Percentiles rank a stretch among this genome's conserved stretches.
Evolutionary conservation across 2,888 invertebrate species (phyloP).

Genomic region (Dryocosmus kuriphilus): DNA sequence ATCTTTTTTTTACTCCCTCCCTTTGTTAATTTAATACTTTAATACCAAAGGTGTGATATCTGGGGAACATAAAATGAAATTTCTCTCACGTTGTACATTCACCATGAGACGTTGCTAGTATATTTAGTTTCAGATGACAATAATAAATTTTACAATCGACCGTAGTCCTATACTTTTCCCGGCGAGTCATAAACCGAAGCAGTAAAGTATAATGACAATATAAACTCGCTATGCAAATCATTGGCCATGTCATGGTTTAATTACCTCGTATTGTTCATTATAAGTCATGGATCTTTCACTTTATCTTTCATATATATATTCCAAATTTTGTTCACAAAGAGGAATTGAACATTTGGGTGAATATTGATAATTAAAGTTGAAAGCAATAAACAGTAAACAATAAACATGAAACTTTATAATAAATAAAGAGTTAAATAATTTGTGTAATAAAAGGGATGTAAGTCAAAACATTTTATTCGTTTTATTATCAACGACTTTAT

Average conservation of each 20-base stretch:
- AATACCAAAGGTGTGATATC: background rate
- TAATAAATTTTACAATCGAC: constrained; percentile 13
- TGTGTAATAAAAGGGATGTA: background rate
- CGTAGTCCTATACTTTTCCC: constrained; percentile 24
- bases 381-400: background rate
- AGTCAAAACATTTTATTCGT: background rate
- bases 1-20: background rate
- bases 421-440: background rate
- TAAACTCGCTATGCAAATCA: constrained; percentile 18
- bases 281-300: background rate
- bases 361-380: background rate
- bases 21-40: background rate
- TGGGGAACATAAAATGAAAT: background rate
- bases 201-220: constrained; percentile 16
- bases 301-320: background rate
- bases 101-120: constrained; percentile 2
- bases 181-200: constrained; percentile 9
- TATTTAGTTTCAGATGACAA: constrained; percentile 1
- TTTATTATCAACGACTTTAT: background rate
- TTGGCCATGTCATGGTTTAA: background rate
- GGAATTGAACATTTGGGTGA: background rate
- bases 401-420: background rate
- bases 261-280: constrained; percentile 12
- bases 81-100: background rate
- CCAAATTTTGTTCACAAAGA: background rate